Percentiles rank a stretch among this genome's conserved stretches.
Conservation (phyloP, 2,797 vertebrate species). For the Danio tinwini region DNA sequence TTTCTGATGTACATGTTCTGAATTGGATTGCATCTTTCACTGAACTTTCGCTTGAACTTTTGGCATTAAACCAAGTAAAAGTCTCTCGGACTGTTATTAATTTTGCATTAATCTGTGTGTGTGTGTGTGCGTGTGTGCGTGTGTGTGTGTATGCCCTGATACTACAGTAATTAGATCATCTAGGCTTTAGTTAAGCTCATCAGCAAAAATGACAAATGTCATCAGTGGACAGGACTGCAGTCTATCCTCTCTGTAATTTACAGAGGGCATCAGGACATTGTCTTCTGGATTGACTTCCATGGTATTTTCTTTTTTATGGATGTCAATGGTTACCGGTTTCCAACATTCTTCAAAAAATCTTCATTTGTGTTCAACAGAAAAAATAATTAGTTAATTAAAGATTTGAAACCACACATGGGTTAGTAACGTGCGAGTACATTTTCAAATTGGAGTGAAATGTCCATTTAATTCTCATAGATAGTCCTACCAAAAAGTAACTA, state of each 20-base stretch:
- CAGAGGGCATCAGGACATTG: not conserved
- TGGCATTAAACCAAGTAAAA: slow-evolving; percentile 14
- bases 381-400: too few relatives aligned
- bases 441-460: too few relatives aligned
- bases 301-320: too few relatives aligned
- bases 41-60: slow-evolving; percentile 28
- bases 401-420: too few relatives aligned
- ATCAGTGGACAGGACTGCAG: slow-evolving; percentile 1
- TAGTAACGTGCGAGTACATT: too few relatives aligned
- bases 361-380: too few relatives aligned
- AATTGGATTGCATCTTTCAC: not conserved
- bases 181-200: slow-evolving; percentile 34
- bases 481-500: too few relatives aligned
- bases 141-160: not conserved
- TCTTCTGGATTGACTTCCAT: too few relatives aligned
- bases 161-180: slow-evolving; percentile 26
- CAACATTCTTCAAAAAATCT: too few relatives aligned
- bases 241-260: slow-evolving; percentile 12
- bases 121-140: not conserved
- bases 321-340: too few relatives aligned
- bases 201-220: slow-evolving; percentile 21
- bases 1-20: not conserved
- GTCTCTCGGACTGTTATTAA: slow-evolving; percentile 4
- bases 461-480: too few relatives aligned
- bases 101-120: slow-evolving; percentile 11